Percentiles rank a stretch among this genome's conserved stretches.
phyloP scores from a whole-genome alignment of 2,797 vertebrate species.

The Sebastes goodei region DNA sequence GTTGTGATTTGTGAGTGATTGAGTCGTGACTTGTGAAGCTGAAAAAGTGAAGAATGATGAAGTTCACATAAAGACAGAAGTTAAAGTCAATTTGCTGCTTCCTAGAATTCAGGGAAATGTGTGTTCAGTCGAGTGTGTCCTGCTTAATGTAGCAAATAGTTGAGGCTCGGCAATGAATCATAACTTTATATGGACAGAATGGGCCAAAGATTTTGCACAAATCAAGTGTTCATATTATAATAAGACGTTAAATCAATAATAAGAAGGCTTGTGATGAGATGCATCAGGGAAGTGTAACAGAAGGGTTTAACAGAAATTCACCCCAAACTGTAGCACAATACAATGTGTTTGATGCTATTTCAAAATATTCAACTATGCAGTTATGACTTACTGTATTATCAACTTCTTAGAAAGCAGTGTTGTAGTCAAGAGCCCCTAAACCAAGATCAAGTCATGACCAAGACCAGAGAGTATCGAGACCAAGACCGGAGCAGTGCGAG shows the following conservation, averaged over 20 bases:
- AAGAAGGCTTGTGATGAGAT: background rate
- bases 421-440: background rate
- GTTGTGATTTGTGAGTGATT: background rate
- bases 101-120: background rate
- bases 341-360: background rate
- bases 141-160: background rate
- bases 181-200: background rate
- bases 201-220: background rate
- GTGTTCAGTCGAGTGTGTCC: background rate
- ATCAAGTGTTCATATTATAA: background rate
- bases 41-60: background rate
- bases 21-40: background rate
- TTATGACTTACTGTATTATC: background rate
- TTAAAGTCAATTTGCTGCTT: constrained; percentile 22
- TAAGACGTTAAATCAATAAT: background rate
- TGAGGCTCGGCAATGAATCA: background rate
- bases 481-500: background rate
- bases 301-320: background rate
- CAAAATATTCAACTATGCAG: background rate
- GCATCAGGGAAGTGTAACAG: background rate
- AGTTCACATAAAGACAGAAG: background rate
- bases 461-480: background rate
- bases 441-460: background rate
- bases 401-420: background rate
- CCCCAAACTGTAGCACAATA: background rate